Evolutionary conservation across 2,888 invertebrate genomes (phyloP), one percentile per base, ranked within the genome.

Genomic region (Lasius fuliginosus): DNA sequence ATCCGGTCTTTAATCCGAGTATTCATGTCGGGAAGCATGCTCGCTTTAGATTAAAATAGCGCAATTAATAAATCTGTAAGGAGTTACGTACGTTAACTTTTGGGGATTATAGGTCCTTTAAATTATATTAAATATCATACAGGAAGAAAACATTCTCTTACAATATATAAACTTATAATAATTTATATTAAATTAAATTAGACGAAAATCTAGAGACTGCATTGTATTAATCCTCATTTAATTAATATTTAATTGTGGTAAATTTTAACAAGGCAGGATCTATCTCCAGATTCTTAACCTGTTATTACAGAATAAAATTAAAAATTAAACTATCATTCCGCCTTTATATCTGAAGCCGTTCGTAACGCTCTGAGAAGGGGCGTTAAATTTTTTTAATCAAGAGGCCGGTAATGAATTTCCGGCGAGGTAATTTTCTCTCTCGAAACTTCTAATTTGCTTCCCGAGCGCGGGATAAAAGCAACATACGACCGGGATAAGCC

Each of bases 321-420:
- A 42, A 60, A 11, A 9, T 46, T 33, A 3, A 46, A 49, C 46
- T 58, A 65, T 65, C 33, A 75, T 64, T 23, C 46, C 3, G 12
- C 64, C 12, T 27, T 75, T 23, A 53, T n/a, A 40, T 36, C 62
- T 15, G 15, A 23, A 33, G 30, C 49, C 23, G 53, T 27, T 11
- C 68, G 12, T n/a, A 46, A 62, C 27, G 33, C 40, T 30, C 27
- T 12, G 23, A 23, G 23, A 67, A 53, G 53, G 49, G 46, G 40
- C 23, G 27, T 56, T 9, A 42, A 49, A 40, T 68, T 56, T 68
- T 56, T 40, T 69, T 12, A 75, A 56, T 53, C 53, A 46, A 46
- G 36, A 46, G 30, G 36, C n/a, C 33, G 36, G 30, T 56, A 64
- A 77, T 53, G 69, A 77, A 77, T 69, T 77, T 68, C 65, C 23